phyloP scores from a whole-genome alignment of 2,888 invertebrate genomes.

The Drosophila mulleri region DNA sequence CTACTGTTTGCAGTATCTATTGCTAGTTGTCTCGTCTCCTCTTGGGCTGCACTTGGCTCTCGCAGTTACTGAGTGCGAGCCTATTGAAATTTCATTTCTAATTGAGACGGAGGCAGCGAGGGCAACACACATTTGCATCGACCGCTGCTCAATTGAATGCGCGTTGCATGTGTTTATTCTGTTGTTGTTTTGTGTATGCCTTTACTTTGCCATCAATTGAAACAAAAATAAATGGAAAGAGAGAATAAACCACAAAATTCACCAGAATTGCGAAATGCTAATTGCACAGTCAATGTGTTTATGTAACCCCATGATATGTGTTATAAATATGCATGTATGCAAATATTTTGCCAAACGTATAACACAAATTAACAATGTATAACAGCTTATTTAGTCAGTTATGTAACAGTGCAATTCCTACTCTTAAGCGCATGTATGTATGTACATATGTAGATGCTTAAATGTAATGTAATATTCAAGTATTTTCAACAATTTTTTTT shows the following conservation, averaged over 20 bases:
- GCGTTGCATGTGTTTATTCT: constrained; percentile 13
- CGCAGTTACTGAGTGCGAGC: constrained; percentile 35
- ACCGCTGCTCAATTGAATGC: constrained; percentile 44
- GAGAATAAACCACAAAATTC: constrained; percentile 32
- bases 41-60: constrained; percentile 45
- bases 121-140: constrained; percentile 15
- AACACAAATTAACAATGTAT: constrained; percentile 19
- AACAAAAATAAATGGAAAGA: constrained; percentile 21
- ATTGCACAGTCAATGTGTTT: constrained; percentile 64
- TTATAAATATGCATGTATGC: constrained; percentile 30
- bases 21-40: constrained; percentile 34
- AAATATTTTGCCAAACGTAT: constrained; percentile 22
- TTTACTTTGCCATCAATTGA: constrained; percentile 43
- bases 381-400: constrained; percentile 16
- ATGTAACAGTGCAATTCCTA: constrained; percentile 16
- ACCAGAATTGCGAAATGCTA: constrained; percentile 45
- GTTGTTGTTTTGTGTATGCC: constrained; percentile 2
- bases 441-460: neutral
- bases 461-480: neutral
- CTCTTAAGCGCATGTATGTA: neutral
- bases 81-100: constrained; percentile 68
- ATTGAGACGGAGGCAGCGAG: constrained; percentile 41
- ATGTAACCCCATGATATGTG: constrained; percentile 55
- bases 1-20: constrained; percentile 52
- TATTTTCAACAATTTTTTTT: neutral